phyloP scores from a whole-genome alignment of 92 coral and sea anemone species.

The Anthopleura xanthogrammica region DNA sequence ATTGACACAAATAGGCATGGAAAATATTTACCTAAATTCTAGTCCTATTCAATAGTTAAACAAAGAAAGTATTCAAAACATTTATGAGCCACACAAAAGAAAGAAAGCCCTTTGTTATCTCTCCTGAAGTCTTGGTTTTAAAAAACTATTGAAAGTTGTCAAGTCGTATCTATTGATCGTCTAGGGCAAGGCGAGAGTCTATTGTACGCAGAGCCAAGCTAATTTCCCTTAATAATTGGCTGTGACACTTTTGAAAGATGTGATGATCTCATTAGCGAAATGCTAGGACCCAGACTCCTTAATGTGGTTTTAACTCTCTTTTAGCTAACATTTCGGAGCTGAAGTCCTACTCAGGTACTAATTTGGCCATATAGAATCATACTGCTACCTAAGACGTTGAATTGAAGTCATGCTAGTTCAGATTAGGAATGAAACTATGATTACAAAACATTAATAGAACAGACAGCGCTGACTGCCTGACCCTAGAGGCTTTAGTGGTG shows the following conservation, averaged over 20 bases:
- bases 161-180: slow-evolving; percentile 78
- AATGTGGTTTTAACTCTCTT: slow-evolving; percentile 30
- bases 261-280: slow-evolving; percentile 67
- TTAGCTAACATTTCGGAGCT: slow-evolving; percentile 31
- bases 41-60: slow-evolving; percentile 73
- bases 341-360: not conserved
- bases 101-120: slow-evolving; percentile 85
- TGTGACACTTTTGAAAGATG: slow-evolving; percentile 59
- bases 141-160: slow-evolving; percentile 79
- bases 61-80: slow-evolving; percentile 84
- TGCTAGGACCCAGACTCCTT: slow-evolving; percentile 70
- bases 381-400: not conserved
- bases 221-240: slow-evolving; percentile 75
- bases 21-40: slow-evolving; percentile 85
- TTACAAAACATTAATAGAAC: not conserved
- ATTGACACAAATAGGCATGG: slow-evolving; percentile 85
- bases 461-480: slow-evolving; percentile 4
- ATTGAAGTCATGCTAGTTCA: not conserved
- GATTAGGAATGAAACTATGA: not conserved
- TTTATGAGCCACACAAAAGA: slow-evolving; percentile 64
- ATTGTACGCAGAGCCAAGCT: slow-evolving; percentile 60
- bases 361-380: not conserved
- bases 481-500: not conserved
- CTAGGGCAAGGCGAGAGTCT: slow-evolving; percentile 60
- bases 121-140: slow-evolving; percentile 83